Evolutionary conservation across 2,888 invertebrate genomes (phyloP), one percentile per base, ranked within the genome.

Genomic region (Amphipyra berbera): DNA sequence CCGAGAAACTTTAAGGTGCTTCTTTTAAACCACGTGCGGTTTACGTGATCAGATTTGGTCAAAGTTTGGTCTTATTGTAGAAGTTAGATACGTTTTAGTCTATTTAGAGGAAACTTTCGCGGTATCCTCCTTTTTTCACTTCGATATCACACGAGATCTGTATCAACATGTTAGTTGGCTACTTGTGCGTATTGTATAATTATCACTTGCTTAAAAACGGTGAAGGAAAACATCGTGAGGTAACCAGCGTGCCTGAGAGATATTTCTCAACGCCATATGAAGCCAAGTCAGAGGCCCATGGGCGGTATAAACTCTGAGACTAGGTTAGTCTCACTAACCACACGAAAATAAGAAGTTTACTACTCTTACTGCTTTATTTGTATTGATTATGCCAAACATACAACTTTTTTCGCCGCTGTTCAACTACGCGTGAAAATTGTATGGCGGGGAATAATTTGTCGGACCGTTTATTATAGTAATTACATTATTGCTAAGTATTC

Each of bases 1-100:
- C n/a, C n/a, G 37, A 30, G 45, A 49, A 61, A 73, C 15, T 61
- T 60, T 49, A 13, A 48, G 40, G 14, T 44, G 38, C 27, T 52
- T 21, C 33, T 55, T 13, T 44, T n/a, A n/a, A n/a, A 30, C n/a
- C n/a, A 33, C 13, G 42, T n/a, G 5, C 1, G 41, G 30, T 56
- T 53, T 37, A 44, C n/a, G 14, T 8, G 30, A 53, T 47, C 27
- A 12, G 14, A 38, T 65, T 21, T 27, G 14, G 14, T 33, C 21
- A 2, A 65, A 47, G 54, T 52, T 71, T 60, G 12, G 4, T n/a
- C 21, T 45, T 48, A 40, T 46, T 46, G 14, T 37, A 8, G 7
- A 50, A 68, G 33, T 58, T 50, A 35, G 40, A 64, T 58, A 40
- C 14, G n/a, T 53, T 44, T 40, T 33, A n/a, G 12, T 2, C 1